Evolutionary conservation across 2,113 vertebrate genomes (phyloP).

Genomic region (Todiramphus saurophagus): DNA sequence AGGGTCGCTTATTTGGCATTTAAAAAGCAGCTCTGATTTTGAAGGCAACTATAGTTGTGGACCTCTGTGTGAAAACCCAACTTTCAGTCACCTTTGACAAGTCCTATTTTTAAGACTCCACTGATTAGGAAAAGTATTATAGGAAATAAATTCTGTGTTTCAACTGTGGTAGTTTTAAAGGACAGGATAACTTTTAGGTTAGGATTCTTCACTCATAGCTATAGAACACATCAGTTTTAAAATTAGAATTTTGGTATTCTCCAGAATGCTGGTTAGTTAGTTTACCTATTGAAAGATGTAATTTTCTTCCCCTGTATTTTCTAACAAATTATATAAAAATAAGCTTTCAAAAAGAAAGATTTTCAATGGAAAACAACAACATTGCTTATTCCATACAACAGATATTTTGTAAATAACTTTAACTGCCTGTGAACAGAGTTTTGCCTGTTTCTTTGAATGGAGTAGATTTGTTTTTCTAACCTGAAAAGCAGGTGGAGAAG

Average conservation of each 20-base stretch:
- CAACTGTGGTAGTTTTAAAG: neutral
- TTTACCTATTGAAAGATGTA: neutral
- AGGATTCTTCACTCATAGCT: neutral
- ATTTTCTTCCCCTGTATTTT: neutral
- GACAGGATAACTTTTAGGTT: neutral
- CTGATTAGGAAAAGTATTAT: neutral
- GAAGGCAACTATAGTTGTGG: neutral
- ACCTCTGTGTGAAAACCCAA: neutral
- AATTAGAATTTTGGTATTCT: neutral
- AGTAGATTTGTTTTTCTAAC: neutral
- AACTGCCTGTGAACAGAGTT: neutral
- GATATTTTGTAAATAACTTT: neutral
- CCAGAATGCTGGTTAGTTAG: neutral
- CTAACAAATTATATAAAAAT: neutral
- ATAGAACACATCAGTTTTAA: neutral
- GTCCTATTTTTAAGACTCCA: neutral
- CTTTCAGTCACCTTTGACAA: neutral
- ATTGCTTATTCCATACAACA: neutral
- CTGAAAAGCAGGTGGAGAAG: neutral
- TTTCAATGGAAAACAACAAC: neutral
- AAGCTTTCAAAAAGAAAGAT: neutral
- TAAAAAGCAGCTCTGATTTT: constrained; percentile 5
- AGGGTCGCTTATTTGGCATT: neutral
- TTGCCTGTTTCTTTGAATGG: neutral
- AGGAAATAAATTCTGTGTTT: neutral